Conservation (phyloP, 2,888 invertebrate species). For the Taphrorychus bicolor region DNA sequence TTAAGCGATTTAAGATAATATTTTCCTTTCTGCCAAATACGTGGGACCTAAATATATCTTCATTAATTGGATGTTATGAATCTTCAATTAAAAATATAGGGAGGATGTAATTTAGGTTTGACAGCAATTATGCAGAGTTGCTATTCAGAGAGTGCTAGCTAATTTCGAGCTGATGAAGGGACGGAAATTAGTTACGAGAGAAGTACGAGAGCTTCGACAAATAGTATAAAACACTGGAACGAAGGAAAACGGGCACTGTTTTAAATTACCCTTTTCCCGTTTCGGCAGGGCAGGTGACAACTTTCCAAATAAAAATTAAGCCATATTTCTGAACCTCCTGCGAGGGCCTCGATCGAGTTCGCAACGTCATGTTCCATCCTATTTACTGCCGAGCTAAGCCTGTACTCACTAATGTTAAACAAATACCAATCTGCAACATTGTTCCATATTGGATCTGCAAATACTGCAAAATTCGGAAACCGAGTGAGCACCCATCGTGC, state of each 20-base stretch:
- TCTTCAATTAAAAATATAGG: conserved; percentile 1
- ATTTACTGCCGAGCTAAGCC: neutral
- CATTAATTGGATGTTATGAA: neutral
- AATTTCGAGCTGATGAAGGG: conserved; percentile 34
- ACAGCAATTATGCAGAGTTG: conserved; percentile 25
- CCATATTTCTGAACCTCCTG: conserved; percentile 17
- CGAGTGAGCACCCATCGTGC: conserved; percentile 15
- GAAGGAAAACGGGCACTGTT: conserved; percentile 31
- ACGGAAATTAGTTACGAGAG: conserved; percentile 39
- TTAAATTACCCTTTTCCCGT: conserved; percentile 31
- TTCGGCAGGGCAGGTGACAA: conserved; percentile 34
- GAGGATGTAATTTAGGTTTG: conserved; percentile 15
- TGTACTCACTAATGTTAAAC: neutral
- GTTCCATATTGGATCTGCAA: conserved; percentile 18
- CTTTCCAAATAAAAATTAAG: conserved; percentile 34
- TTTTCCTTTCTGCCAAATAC: no score
- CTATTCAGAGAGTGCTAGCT: conserved; percentile 21
- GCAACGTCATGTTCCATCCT: neutral
- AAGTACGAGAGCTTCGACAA: conserved; percentile 28
- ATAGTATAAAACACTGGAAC: conserved; percentile 32
- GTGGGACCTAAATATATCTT: no score
- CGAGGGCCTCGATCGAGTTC: neutral
- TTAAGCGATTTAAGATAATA: no score
- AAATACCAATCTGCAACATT: conserved; percentile 9
- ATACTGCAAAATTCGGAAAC: conserved; percentile 18